Conservation (phyloP, 2,888 invertebrate species). For the Synanthedon formicaeformis region DNA sequence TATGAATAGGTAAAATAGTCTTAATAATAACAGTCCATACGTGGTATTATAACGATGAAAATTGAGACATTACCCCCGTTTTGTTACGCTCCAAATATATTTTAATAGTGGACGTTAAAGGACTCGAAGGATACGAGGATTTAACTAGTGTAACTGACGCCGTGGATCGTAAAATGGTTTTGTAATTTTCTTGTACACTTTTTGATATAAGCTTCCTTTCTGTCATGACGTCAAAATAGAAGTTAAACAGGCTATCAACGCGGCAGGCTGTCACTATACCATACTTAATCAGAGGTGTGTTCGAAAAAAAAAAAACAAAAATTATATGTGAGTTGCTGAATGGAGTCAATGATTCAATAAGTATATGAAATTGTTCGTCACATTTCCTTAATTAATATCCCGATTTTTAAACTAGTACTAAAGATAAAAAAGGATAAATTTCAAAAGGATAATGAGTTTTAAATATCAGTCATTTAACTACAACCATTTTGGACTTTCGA, state of each 20-base stretch:
- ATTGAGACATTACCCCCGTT: conserved; percentile 39
- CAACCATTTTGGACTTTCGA: not conserved
- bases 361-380: too few relatives aligned
- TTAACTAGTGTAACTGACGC: not conserved
- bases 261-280: not conserved
- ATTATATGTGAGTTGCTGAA: too few relatives aligned
- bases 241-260: not conserved
- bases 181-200: conserved; percentile 1
- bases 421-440: too few relatives aligned
- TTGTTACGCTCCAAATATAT: conserved; percentile 32
- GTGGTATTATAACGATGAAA: conserved; percentile 15
- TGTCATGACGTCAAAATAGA: not conserved
- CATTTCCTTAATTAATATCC: too few relatives aligned
- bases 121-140: not conserved
- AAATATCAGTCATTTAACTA: too few relatives aligned
- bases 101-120: not conserved
- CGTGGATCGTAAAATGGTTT: not conserved
- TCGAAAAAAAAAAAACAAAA: too few relatives aligned
- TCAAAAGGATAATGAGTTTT: too few relatives aligned
- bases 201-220: conserved; percentile 29
- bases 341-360: too few relatives aligned
- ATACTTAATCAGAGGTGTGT: too few relatives aligned
- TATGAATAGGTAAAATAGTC: too few relatives aligned
- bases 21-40: too few relatives aligned
- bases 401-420: too few relatives aligned